These are phyloP conservation scores for Tetanocera ferruginea DNA, from an alignment of 2,888 invertebrate genomes.

Conservation along the genomic window DNA sequence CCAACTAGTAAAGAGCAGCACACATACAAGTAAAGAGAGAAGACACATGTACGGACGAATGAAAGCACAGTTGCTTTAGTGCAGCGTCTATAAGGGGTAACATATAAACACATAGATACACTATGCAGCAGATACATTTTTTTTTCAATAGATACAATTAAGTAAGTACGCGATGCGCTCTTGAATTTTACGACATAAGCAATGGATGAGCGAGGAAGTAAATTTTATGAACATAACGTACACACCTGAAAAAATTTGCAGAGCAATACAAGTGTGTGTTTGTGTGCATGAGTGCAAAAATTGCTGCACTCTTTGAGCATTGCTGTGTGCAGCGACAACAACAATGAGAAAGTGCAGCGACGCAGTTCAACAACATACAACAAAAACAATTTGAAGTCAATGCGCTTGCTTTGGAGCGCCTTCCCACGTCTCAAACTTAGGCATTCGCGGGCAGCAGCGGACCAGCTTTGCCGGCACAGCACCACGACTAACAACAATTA, in stretches of 20 bases:
- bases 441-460: neutral
- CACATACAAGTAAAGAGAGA: neutral
- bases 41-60: no score
- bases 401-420: constrained; percentile 28
- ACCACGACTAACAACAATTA: neutral
- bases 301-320: no score
- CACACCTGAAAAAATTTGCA: neutral
- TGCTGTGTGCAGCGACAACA: neutral
- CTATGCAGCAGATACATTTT: neutral
- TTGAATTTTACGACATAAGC: neutral
- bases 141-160: neutral
- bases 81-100: neutral
- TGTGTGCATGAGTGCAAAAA: neutral
- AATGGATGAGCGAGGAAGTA: neutral
- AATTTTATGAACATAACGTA: neutral
- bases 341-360: constrained; percentile 21
- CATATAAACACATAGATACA: neutral
- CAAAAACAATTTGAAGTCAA: constrained; percentile 18
- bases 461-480: neutral
- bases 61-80: no score
- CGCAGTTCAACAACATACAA: constrained; percentile 28
- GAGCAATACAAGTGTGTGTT: neutral
- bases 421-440: constrained; percentile 12
- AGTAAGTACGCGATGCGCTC: neutral
- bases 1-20: neutral